These are phyloP conservation scores for Mycteria americana DNA, from an alignment of 2,797 vertebrate species.

Conservation along the genomic window DNA sequence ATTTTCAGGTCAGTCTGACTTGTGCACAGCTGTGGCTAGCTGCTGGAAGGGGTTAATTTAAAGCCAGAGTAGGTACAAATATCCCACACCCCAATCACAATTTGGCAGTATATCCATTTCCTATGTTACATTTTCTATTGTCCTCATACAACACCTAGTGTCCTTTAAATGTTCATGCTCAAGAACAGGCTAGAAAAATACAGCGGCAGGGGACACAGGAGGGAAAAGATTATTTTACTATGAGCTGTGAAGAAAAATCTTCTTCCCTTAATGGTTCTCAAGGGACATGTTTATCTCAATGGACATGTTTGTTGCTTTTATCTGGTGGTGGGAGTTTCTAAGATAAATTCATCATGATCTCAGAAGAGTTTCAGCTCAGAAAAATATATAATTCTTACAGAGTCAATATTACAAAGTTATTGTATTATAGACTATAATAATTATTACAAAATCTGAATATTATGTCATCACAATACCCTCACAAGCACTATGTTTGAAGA, in stretches of 20 bases:
- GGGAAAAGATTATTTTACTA: neutral
- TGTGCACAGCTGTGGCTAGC: neutral
- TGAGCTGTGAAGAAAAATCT: neutral
- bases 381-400: neutral
- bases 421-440: neutral
- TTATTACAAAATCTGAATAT: neutral
- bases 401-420: neutral
- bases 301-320: neutral
- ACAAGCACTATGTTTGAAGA: neutral
- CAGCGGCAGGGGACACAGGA: fast-evolving
- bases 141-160: neutral
- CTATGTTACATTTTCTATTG: neutral
- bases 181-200: neutral
- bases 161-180: neutral
- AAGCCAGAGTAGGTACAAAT: neutral
- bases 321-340: neutral
- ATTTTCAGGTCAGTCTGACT: neutral
- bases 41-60: neutral
- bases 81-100: neutral
- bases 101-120: neutral
- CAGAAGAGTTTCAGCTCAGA: neutral
- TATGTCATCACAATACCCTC: neutral
- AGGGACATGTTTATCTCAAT: neutral
- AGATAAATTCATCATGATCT: neutral
- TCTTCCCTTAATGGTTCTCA: neutral